Evolutionary conservation across 2,797 vertebrate species (phyloP).

Genomic region (Hyperoplus immaculatus): DNA sequence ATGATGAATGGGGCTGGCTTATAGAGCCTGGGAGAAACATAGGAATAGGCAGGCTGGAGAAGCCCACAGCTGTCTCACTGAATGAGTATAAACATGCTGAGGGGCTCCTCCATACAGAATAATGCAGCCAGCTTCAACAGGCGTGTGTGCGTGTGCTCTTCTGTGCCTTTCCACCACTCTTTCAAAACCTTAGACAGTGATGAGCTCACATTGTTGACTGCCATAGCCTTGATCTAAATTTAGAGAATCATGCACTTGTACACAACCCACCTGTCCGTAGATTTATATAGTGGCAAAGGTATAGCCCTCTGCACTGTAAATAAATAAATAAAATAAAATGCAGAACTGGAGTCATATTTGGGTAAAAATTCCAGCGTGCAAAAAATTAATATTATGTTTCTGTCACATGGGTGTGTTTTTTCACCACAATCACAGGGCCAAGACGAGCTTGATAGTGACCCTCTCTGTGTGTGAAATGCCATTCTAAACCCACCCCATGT

Average conservation of each 20-base stretch:
- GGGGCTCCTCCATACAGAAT: constrained; percentile 78
- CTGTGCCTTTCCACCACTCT: constrained; percentile 69
- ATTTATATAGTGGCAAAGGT: constrained; percentile 58
- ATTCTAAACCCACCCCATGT: no score
- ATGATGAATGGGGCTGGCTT: constrained; percentile 85
- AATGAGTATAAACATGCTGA: constrained; percentile 86
- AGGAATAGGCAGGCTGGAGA: constrained; percentile 75
- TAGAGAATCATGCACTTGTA: constrained; percentile 71
- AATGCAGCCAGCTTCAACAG: constrained; percentile 72
- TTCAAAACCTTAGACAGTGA: constrained; percentile 78
- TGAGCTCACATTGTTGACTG: constrained; percentile 77
- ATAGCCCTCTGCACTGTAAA: constrained; percentile 19
- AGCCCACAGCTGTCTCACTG: constrained; percentile 85
- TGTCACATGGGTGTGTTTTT: no score
- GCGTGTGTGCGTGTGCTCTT: constrained; percentile 62
- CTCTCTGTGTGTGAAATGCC: no score
- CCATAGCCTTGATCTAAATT: constrained; percentile 79
- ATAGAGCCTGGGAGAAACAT: constrained; percentile 77
- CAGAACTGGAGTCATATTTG: neutral
- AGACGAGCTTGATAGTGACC: no score
- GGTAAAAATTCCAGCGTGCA: no score
- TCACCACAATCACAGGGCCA: no score
- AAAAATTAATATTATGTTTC: no score
- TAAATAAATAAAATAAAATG: constrained; percentile 33
- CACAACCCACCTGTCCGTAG: constrained; percentile 45